Base-by-base conservation (phyloP, 2,797 vertebrate species). In the Emydoidea blandingii region DNA sequence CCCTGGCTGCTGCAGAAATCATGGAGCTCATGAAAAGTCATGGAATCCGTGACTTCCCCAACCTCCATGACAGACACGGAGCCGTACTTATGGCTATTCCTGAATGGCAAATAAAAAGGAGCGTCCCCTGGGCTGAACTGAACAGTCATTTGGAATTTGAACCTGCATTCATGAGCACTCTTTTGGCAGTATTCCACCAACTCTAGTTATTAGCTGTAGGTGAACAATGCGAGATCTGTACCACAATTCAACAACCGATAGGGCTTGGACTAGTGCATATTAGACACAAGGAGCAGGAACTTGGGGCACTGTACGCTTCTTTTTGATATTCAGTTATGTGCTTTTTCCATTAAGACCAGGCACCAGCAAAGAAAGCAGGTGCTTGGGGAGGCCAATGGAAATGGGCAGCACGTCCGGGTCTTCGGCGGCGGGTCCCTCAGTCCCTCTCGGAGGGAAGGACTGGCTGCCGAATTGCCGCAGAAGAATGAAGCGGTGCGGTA, bases 71-170 rank as follows among this genome's bases (percentile, higher is more conserved):
- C 52, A 53, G 52, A 53, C 52, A 19, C 19, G 7, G 19, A 53
- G 19, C 19, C 52, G 3, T 53, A 53, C 52, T 53, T 53, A 53
- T 53, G n/a, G 19, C 37, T 44, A 27, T 44, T 44, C 19, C 37
- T 44, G 85, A 93, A 88, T 19, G 54, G 47, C 78, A 93, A 94
- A 91, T 78, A 83, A 91, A 94, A 96, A 89, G 76, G 15, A 94
- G 47, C 25, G 52, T 49, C n/a, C 0, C 3, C 29, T 65, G 89
- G 79, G 62, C 86, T 91, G 87, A 93, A 92, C 85, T 37, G 29
- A 84, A 57, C 62, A 85, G 62, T 80, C 87, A 74, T 94, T 87
- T 87, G 83, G 87, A 88, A 93, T 54, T n/a, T 19, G 74, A 96
- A 86, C 18, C 78, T 65, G 8, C 10, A 3, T 65, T 95, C 86